A percentile compares a stretch with the other conserved stretches of the same genome.
Conservation (phyloP, 2,888 invertebrate species). For the Drosophila algonquin region DNA sequence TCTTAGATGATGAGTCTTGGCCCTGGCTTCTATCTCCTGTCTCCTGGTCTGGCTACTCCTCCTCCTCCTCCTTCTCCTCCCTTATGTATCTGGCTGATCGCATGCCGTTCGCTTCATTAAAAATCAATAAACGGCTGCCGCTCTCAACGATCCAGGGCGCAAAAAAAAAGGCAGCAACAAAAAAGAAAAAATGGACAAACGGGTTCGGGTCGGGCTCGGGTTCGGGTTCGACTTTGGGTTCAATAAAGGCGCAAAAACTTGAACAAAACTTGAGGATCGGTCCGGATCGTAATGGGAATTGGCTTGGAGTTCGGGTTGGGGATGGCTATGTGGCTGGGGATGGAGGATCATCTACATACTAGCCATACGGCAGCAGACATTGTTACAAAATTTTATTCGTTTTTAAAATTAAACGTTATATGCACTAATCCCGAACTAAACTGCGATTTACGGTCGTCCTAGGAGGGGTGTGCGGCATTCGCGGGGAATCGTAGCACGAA, state of each 20-base stretch:
- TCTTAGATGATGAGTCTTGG: slow-evolving; percentile 2
- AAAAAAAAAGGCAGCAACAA: background rate
- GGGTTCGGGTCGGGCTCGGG: slow-evolving; percentile 15
- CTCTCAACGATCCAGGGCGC: slow-evolving; percentile 4
- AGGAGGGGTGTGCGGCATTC: slow-evolving; percentile 9
- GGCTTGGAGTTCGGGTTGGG: slow-evolving; percentile 12
- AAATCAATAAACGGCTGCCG: slow-evolving; percentile 80
- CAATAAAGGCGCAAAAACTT: slow-evolving; percentile 72
- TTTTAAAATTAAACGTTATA: slow-evolving; percentile 79
- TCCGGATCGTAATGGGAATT: slow-evolving; percentile 23
- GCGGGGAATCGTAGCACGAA: slow-evolving; percentile 53
- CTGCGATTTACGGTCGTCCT: slow-evolving; percentile 71
- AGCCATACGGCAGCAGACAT: slow-evolving; percentile 47
- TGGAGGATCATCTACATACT: slow-evolving; percentile 37
- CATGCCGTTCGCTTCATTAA: slow-evolving; percentile 79
- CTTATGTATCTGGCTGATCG: slow-evolving; percentile 34
- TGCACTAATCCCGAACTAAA: slow-evolving; percentile 76
- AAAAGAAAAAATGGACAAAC: slow-evolving; percentile 2
- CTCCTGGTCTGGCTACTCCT: background rate
- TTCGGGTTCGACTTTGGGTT: slow-evolving; percentile 18
- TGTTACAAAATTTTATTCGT: slow-evolving; percentile 80
- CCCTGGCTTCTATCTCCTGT: background rate
- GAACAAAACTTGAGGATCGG: slow-evolving; percentile 31
- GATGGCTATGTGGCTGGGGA: background rate
- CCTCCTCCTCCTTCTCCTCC: slow-evolving; percentile 19